Percentiles rank a stretch among this genome's conserved stretches.
Evolutionary conservation across 1,140 invertebrate genomes (phyloP).

Genomic region (Neuroterus valhalla): DNA sequence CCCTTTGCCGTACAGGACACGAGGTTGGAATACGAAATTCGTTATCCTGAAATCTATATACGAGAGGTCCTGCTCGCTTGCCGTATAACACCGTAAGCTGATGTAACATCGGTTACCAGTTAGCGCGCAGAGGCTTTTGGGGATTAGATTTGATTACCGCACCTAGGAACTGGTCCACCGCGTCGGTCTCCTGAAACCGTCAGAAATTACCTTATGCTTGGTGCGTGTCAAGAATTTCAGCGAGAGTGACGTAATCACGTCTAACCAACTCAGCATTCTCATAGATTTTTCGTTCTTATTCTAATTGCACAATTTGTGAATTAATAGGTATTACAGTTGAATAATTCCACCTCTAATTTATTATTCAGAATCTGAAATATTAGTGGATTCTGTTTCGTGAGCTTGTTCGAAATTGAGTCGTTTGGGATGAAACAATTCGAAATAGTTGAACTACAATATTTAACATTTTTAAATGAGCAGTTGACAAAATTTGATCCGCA

Average conservation of each 20-base stretch:
- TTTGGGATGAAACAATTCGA: too few relatives aligned
- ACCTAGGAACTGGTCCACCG: constrained; percentile 38
- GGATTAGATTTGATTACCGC: constrained; percentile 67
- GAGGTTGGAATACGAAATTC: constrained; percentile 53
- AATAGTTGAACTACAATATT: too few relatives aligned
- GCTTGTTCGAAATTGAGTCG: too few relatives aligned
- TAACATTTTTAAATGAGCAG: too few relatives aligned
- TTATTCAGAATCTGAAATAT: too few relatives aligned
- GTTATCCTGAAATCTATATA: constrained; percentile 51
- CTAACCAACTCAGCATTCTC: neutral
- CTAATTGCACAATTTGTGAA: constrained; percentile 7
- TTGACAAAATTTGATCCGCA: too few relatives aligned
- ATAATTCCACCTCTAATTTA: neutral
- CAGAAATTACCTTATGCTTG: constrained; percentile 53
- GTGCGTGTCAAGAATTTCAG: constrained; percentile 50
- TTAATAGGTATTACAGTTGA: neutral
- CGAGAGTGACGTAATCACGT: neutral
- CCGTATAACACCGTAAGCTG: constrained; percentile 51
- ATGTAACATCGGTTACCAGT: constrained; percentile 61
- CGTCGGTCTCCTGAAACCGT: constrained; percentile 48
- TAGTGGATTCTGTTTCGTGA: too few relatives aligned
- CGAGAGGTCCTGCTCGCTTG: constrained; percentile 22
- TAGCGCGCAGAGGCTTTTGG: constrained; percentile 50
- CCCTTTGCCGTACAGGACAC: constrained; percentile 41
- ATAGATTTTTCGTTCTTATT: constrained; percentile 32